Base-by-base conservation (phyloP, 2,888 invertebrate genomes). In the Tillus elongatus region DNA sequence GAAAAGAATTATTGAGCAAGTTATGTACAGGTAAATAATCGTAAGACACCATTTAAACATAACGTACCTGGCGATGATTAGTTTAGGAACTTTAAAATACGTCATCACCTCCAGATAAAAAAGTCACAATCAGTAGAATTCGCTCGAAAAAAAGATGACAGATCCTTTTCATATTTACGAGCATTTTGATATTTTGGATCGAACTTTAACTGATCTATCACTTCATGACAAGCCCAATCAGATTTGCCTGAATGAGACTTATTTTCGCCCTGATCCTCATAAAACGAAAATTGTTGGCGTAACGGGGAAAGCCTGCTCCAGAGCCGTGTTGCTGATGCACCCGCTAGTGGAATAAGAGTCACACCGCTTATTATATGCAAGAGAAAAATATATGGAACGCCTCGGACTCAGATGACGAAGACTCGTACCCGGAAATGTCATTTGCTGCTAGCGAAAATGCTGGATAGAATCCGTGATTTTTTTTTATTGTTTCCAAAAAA, bases 121-220 rank as follows among this genome's bases (percentile, higher is more conserved):
- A 53, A 46, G 39, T 58, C 59, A 4, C 54, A 61, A 51, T 43
- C 47, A 15, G 53, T 60, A 3, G 59, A 61, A 45, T 46, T 49
- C 44, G 44, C 52, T 2, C n/a, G 33, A 56, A 13, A 52, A 50
- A 36, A 52, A 49, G 40, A 37, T 34, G 1, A 26, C 41, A 15
- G 54, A 54, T 39, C 53, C 53, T 8, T 53, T 51, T 35, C 34
- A 43, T 6, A 44, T 51, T 12, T 32, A 41, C 11, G 35, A 31
- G 2, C 44, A 48, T 33, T 52, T 46, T 15, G 19, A 43, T 12
- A 10, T 42, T 12, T 29, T 49, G 27, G 31, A 48, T 30, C 30
- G 31, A 15, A 36, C 27, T 14, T 15, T 42, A 13, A 24, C 26
- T 33, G 36, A 44, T 12, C 16, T 40, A 10, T 8, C 34, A 14